phyloP scores from a whole-genome alignment of 2,797 vertebrate genomes.

The Tadarida brasiliensis region DNA sequence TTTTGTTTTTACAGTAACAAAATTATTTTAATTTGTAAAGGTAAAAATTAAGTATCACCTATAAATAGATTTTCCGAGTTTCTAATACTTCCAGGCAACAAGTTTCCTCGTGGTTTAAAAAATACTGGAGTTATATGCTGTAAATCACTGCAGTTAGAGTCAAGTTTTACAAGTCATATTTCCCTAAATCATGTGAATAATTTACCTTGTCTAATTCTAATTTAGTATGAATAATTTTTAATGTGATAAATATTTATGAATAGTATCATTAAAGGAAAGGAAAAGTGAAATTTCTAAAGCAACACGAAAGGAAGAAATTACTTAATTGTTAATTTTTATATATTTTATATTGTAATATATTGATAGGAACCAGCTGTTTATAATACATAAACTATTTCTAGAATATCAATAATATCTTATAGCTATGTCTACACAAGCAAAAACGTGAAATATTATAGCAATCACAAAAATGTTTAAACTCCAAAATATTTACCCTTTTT shows the following conservation, averaged over 20 bases:
- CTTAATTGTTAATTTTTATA: neutral
- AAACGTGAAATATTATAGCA: neutral
- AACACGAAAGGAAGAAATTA: conserved; percentile 22
- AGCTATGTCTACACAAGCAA: neutral
- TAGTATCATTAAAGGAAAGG: neutral
- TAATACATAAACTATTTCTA: conserved; percentile 20
- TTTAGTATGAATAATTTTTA: conserved; percentile 5
- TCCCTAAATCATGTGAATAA: conserved; percentile 11
- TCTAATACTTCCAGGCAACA: neutral
- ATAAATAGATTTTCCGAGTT: neutral
- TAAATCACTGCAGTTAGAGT: neutral
- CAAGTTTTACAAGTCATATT: neutral
- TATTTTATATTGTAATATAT: neutral
- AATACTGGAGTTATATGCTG: neutral
- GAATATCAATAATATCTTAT: neutral
- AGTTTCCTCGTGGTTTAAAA: conserved; percentile 5
- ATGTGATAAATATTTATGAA: neutral
- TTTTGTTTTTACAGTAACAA: conserved; percentile 24
- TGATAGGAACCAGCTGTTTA: neutral
- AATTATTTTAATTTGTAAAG: conserved; percentile 22
- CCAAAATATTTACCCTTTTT: neutral
- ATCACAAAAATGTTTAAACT: neutral
- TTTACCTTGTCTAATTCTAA: conserved; percentile 34
- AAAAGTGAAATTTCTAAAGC: neutral
- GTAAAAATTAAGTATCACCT: conserved; percentile 9